phyloP scores from a whole-genome alignment of 1,140 invertebrate genomes.

The Neomicropteryx cornuta region DNA sequence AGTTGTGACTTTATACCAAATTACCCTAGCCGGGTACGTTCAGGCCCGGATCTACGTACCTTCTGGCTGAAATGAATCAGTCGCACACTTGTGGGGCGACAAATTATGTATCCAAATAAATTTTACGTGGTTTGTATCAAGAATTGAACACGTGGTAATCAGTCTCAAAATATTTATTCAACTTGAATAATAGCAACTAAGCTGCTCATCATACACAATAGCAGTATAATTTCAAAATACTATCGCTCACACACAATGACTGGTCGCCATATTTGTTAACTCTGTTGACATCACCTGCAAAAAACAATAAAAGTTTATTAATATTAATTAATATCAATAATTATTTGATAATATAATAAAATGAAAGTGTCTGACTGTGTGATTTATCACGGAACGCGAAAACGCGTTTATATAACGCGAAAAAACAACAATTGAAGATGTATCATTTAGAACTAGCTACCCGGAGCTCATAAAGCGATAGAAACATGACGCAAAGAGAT shows the following conservation, averaged over 20 bases:
- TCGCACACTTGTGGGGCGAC: too few relatives aligned
- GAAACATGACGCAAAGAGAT: conserved; percentile 1
- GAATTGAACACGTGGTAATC: too few relatives aligned
- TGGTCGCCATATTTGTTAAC: conserved; percentile 52
- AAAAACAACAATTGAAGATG: not conserved
- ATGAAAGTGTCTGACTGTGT: not conserved
- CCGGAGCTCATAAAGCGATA: not conserved
- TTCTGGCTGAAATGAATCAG: too few relatives aligned
- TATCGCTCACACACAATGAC: conserved; percentile 50
- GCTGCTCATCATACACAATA: conserved; percentile 35
- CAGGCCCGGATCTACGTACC: too few relatives aligned
- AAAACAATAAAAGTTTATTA: conserved; percentile 5
- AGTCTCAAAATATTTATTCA: too few relatives aligned
- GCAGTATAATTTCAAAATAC: conserved; percentile 50
- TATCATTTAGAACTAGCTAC: conserved; percentile 6
- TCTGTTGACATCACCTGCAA: conserved; percentile 44
- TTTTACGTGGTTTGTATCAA: too few relatives aligned
- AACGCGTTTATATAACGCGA: not conserved
- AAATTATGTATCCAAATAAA: too few relatives aligned
- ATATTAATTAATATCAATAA: too few relatives aligned
- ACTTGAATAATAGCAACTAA: too few relatives aligned
- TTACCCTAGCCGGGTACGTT: too few relatives aligned
- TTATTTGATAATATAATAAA: conserved; percentile 12
- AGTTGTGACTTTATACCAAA: too few relatives aligned
- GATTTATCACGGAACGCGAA: conserved; percentile 6